Conservation (phyloP, 1,140 invertebrate genomes). For the Rhyzopertha dominica region DNA sequence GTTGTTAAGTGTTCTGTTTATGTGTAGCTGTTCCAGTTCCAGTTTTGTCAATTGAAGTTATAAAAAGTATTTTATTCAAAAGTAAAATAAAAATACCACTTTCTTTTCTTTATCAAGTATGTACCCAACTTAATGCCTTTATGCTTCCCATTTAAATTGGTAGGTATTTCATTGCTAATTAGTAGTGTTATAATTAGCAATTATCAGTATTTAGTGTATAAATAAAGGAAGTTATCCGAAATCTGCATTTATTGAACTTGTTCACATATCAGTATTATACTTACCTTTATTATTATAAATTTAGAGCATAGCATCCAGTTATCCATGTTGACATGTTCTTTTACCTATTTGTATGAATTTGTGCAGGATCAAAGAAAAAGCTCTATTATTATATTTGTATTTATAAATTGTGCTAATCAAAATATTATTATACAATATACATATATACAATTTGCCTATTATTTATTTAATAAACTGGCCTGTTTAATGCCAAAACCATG, state of each 20-base stretch:
- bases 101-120: background rate
- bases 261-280: background rate
- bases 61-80: background rate
- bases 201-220: background rate
- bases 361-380: background rate
- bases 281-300: background rate
- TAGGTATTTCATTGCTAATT: background rate
- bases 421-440: background rate
- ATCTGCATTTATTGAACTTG: background rate
- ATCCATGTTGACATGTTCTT: background rate
- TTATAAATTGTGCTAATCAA: background rate
- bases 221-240: background rate
- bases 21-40: background rate
- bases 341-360: background rate
- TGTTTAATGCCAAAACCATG: constrained; percentile 15
- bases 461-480: background rate
- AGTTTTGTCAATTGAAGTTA: background rate
- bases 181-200: background rate
- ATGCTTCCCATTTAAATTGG: background rate
- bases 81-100: background rate
- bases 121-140: background rate
- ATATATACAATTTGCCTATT: background rate
- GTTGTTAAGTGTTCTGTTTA: too few relatives aligned
- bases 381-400: background rate
- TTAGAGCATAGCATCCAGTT: background rate